Conservation (phyloP, 2,888 invertebrate genomes). For the Icerya purchasi region DNA sequence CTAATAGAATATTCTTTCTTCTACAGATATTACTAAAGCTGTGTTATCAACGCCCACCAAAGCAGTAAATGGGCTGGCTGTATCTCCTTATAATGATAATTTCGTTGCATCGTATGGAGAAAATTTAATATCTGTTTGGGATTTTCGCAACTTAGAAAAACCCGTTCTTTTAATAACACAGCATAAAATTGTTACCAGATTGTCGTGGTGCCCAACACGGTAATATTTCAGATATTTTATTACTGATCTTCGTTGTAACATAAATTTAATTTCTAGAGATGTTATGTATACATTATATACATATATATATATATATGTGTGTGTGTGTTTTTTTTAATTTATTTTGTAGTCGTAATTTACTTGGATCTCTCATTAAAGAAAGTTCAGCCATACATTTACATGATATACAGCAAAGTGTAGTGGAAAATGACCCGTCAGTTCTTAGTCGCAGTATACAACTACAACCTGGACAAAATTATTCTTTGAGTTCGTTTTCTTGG, state of each 20-base stretch:
- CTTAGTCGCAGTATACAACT: constrained; percentile 43
- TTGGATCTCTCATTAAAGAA: constrained; percentile 64
- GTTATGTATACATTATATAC: too few relatives aligned
- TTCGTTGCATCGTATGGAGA: constrained; percentile 69
- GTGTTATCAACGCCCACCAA: constrained; percentile 48
- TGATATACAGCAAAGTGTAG: constrained; percentile 55
- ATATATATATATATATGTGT: too few relatives aligned
- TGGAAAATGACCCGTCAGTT: constrained; percentile 54
- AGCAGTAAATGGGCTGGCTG: constrained; percentile 59
- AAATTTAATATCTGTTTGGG: constrained; percentile 67
- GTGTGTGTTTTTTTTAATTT: too few relatives aligned
- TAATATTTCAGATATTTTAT: constrained; percentile 22
- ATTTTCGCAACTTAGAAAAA: constrained; percentile 63
- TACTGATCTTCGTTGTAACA: not conserved
- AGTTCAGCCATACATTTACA: constrained; percentile 53
- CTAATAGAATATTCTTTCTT: too few relatives aligned
- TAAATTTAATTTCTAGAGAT: not conserved
- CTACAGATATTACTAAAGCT: constrained; percentile 54
- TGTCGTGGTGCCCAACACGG: constrained; percentile 78
- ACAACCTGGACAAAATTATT: constrained; percentile 27
- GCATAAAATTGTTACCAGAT: constrained; percentile 43
- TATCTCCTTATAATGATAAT: constrained; percentile 54
- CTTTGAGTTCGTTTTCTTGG: constrained; percentile 63
- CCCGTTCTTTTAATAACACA: constrained; percentile 53
- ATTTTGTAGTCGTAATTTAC: constrained; percentile 38